phyloP scores from a whole-genome alignment of 2,797 vertebrate genomes.

The Falco rusticolus region DNA sequence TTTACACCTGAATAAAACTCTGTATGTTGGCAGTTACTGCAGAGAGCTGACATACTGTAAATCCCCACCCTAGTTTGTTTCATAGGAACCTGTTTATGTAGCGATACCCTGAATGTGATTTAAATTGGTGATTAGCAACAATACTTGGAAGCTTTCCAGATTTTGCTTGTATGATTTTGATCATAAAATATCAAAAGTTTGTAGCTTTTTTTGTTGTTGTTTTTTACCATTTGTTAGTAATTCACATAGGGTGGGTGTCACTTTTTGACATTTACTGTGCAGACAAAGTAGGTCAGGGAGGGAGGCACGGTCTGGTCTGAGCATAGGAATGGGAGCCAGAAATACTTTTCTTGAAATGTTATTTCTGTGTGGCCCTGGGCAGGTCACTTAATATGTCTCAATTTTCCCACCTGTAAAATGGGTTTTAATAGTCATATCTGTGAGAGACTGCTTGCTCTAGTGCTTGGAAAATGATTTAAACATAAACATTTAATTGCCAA shows the following conservation, averaged over 20 bases:
- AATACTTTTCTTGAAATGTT: neutral
- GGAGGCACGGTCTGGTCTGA: slow-evolving; percentile 41
- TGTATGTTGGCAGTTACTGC: neutral
- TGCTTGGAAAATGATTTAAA: neutral
- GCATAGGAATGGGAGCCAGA: slow-evolving; percentile 57
- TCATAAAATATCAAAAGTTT: slow-evolving; percentile 49
- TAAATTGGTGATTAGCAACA: neutral
- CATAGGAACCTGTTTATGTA: slow-evolving; percentile 13
- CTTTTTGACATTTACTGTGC: slow-evolving; percentile 52
- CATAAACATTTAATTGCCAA: neutral
- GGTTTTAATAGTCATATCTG: neutral
- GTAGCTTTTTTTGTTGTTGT: slow-evolving; percentile 3
- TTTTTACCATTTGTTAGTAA: slow-evolving; percentile 50
- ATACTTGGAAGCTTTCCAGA: neutral
- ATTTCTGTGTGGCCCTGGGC: neutral
- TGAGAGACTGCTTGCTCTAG: neutral
- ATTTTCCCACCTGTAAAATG: neutral
- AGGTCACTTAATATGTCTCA: neutral
- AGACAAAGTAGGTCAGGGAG: slow-evolving; percentile 63
- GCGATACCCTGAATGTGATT: neutral
- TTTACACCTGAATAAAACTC: neutral
- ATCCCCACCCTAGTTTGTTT: slow-evolving; percentile 38
- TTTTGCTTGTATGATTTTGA: slow-evolving; percentile 37
- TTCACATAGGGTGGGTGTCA: slow-evolving; percentile 29
- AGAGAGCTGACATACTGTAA: neutral